Conservation (phyloP, 2,888 invertebrate species). For the Belgica antarctica region DNA sequence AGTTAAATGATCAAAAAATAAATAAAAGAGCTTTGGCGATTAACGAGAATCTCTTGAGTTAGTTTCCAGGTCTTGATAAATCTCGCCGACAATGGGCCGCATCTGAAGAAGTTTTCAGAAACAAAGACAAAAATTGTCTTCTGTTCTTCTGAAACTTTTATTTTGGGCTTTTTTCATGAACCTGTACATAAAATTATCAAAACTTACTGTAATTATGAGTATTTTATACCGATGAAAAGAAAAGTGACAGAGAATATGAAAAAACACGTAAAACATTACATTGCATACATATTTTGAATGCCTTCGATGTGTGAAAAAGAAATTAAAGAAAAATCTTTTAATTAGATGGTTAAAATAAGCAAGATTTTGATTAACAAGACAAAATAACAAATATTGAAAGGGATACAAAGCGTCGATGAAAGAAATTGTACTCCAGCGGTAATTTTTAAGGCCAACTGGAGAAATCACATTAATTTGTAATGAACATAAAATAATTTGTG, state of each 20-base stretch:
- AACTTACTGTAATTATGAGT: not conserved
- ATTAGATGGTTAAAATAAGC: not conserved
- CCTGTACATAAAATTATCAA: not conserved
- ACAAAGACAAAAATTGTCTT: too few species aligned
- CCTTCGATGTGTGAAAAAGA: slow-evolving; percentile 41
- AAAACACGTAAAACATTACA: slow-evolving; percentile 29
- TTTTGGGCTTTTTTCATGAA: not conserved
- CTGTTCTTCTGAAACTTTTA: too few species aligned
- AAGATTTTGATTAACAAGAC: too few species aligned
- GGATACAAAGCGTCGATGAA: slow-evolving; percentile 12
- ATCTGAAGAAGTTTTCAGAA: too few species aligned
- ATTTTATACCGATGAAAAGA: slow-evolving; percentile 27
- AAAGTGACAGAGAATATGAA: not conserved
- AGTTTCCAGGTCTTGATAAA: not conserved
- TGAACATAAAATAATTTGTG: too few species aligned
- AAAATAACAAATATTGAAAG: too few species aligned
- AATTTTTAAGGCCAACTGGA: not conserved
- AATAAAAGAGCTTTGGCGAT: too few species aligned
- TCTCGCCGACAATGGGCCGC: too few species aligned
- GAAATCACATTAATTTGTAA: not conserved
- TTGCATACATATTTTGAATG: slow-evolving; percentile 39
- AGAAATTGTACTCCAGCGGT: not conserved
- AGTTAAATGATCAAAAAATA: not conserved
- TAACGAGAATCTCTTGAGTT: too few species aligned
- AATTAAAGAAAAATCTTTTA: slow-evolving; percentile 20